Conservation (phyloP, 2,797 vertebrate genomes). For the Xyrichtys novacula region DNA sequence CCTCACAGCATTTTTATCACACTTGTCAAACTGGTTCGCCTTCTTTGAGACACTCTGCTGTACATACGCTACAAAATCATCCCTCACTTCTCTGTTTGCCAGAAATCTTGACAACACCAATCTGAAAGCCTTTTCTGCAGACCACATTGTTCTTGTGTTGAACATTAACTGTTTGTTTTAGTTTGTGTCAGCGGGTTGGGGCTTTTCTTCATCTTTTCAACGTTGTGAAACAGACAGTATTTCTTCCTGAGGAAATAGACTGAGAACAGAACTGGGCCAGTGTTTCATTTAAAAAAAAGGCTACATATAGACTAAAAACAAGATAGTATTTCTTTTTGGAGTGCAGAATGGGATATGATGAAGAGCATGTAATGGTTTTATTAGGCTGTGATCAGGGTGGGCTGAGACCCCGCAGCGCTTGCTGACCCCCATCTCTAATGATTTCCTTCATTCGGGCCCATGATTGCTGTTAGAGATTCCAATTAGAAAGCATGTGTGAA, state of each 20-base stretch:
- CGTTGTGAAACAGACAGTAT: not conserved
- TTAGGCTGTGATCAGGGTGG: slow-evolving; percentile 78
- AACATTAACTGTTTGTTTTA: slow-evolving; percentile 12
- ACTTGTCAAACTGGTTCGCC: slow-evolving; percentile 58
- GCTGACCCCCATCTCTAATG: slow-evolving; percentile 82
- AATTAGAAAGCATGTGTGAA: slow-evolving; percentile 82
- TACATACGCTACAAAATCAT: not conserved
- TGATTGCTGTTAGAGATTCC: slow-evolving; percentile 83
- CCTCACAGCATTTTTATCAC: slow-evolving; percentile 28
- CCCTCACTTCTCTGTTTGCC: not conserved
- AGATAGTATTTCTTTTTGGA: slow-evolving; percentile 47
- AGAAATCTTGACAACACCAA: not conserved
- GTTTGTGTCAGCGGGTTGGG: slow-evolving; percentile 7
- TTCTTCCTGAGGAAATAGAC: slow-evolving; percentile 1
- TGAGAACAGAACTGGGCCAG: not conserved
- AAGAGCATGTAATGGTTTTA: slow-evolving; percentile 79
- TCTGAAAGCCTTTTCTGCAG: not conserved
- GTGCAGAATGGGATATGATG: slow-evolving; percentile 64
- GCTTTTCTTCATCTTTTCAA: not conserved
- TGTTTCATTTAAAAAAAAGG: slow-evolving; percentile 14
- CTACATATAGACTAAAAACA: slow-evolving; percentile 35
- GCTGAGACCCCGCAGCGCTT: slow-evolving; percentile 76
- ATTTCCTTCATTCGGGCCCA: slow-evolving; percentile 78
- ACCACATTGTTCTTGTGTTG: slow-evolving; percentile 2
- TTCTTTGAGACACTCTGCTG: not conserved